phyloP scores from a whole-genome alignment of 2,888 invertebrate species.

The Lottia gigantea region DNA sequence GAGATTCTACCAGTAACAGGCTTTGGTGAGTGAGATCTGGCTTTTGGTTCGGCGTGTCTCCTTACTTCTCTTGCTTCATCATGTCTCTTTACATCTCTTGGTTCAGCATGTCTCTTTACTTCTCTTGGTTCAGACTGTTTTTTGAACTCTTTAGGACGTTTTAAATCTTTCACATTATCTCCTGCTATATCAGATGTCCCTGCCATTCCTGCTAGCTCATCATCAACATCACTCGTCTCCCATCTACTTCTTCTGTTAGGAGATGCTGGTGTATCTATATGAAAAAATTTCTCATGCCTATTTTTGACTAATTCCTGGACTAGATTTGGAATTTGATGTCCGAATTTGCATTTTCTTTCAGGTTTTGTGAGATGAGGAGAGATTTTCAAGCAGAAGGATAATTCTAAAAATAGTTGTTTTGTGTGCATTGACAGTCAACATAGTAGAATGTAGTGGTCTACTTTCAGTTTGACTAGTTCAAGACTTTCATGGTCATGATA shows the following conservation, averaged over 20 bases:
- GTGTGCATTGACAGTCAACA: no score
- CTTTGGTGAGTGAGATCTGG: background rate
- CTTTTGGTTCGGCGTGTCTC: background rate
- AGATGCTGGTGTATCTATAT: no score
- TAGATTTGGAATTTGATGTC: no score
- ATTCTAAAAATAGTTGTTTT: no score
- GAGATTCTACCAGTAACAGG: background rate
- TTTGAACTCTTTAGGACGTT: slow-evolving; percentile 20
- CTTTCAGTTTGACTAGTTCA: no score
- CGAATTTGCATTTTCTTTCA: no score
- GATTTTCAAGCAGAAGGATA: no score
- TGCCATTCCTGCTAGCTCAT: slow-evolving; percentile 58
- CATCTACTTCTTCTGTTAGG: background rate
- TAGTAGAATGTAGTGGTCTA: no score
- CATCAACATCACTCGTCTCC: slow-evolving; percentile 40
- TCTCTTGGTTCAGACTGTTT: background rate
- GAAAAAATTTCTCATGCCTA: no score
- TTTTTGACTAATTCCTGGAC: no score
- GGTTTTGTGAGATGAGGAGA: no score
- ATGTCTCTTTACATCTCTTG: background rate
- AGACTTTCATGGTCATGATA: no score
- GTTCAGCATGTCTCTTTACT: background rate
- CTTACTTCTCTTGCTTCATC: background rate
- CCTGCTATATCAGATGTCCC: slow-evolving; percentile 46
- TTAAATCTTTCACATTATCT: slow-evolving; percentile 12